Evolutionary conservation across 2,797 vertebrate species (phyloP).

Genomic region (Enteromius afrohamiltoni): DNA sequence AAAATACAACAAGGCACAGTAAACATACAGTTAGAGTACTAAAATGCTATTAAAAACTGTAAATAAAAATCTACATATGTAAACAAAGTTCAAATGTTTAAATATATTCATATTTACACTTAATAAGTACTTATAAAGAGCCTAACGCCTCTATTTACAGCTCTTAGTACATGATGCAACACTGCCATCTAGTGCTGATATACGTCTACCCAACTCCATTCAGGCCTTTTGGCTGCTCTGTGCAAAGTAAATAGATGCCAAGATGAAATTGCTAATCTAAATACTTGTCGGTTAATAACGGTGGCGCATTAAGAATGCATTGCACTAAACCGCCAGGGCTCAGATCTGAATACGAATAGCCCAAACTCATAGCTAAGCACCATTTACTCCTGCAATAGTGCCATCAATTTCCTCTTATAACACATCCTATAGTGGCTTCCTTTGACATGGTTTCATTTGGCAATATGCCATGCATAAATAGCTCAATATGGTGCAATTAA

Average conservation of each 20-base stretch:
- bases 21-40: background rate
- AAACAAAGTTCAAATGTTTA: background rate
- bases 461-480: constrained; percentile 10
- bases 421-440: background rate
- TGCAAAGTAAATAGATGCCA: background rate
- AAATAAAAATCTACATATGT: background rate
- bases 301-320: constrained; percentile 20
- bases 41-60: background rate
- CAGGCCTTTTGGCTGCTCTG: background rate
- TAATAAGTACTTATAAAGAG: background rate
- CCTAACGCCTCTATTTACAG: background rate
- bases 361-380: background rate
- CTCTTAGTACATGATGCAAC: background rate
- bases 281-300: constrained; percentile 19
- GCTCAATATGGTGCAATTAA: constrained; percentile 18
- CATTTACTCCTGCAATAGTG: constrained; percentile 10
- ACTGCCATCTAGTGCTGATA: constrained; percentile 14
- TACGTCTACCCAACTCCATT: background rate
- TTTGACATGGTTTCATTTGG: constrained; percentile 12
- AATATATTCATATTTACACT: background rate
- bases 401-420: constrained; percentile 12
- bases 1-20: background rate
- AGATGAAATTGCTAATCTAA: constrained; percentile 11
- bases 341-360: constrained; percentile 7
- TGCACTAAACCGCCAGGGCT: background rate